These are phyloP conservation scores for Meta bourneti DNA, from an alignment of 2,888 invertebrate genomes.

Conservation along the genomic window DNA sequence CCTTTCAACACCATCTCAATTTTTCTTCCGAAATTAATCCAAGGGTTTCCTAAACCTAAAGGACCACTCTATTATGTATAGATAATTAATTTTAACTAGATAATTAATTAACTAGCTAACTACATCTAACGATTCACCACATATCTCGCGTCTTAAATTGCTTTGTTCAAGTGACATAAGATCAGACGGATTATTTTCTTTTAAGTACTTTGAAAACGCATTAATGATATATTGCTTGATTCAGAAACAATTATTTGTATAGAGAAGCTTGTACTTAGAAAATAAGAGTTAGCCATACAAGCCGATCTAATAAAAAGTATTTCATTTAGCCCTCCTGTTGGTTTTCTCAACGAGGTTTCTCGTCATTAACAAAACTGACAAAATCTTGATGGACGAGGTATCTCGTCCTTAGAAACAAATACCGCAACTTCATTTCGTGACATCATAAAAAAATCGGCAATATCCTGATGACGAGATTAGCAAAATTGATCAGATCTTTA, in stretches of 20 bases:
- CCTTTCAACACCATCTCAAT: not conserved
- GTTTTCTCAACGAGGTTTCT: no score
- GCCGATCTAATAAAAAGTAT: no score
- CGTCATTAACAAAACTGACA: no score
- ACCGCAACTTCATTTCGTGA: no score
- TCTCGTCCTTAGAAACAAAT: no score
- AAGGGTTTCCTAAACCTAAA: not conserved
- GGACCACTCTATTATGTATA: not conserved
- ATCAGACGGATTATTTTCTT: not conserved
- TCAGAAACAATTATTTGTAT: not conserved
- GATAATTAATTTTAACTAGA: not conserved
- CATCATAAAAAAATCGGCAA: no score
- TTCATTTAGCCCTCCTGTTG: no score
- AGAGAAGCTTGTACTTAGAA: not conserved
- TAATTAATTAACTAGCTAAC: no score
- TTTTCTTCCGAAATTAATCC: not conserved
- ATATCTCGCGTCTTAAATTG: not conserved
- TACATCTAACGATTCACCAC: not conserved
- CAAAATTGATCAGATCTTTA: no score
- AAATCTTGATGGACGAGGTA: no score
- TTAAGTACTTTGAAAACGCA: constrained; percentile 1
- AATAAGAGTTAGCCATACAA: not conserved
- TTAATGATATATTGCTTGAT: not conserved
- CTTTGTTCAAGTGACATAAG: not conserved
- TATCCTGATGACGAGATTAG: no score